Evolutionary conservation across 2,888 invertebrate species (phyloP).

Genomic region (Electrophaes corylata): DNA sequence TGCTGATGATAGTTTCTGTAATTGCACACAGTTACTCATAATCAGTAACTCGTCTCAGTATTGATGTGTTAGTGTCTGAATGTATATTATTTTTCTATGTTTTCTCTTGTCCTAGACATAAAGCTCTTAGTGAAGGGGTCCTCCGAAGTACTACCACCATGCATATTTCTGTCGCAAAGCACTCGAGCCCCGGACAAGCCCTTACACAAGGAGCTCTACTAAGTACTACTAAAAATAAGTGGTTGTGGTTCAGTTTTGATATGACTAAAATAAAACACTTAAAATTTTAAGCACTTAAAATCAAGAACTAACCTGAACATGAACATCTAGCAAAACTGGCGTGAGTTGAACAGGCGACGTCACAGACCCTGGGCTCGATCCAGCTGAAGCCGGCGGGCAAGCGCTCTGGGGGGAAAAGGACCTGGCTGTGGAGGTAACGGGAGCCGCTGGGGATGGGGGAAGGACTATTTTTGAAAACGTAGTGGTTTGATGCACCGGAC

Average conservation of each 20-base stretch:
- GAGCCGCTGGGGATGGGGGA: constrained; percentile 77
- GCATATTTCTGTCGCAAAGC: no score
- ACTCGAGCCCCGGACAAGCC: no score
- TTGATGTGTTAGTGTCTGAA: no score
- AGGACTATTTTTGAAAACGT: constrained; percentile 77
- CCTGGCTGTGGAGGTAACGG: constrained; percentile 69
- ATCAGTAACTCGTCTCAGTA: no score
- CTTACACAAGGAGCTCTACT: no score
- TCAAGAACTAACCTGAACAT: constrained; percentile 82
- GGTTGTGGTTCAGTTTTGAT: no score
- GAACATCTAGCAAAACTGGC: constrained; percentile 91
- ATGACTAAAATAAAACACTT: no score
- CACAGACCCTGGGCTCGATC: constrained; percentile 84
- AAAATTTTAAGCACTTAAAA: not conserved
- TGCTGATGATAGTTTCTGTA: constrained; percentile 89
- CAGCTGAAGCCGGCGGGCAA: constrained; percentile 79
- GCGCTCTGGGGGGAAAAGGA: constrained; percentile 77
- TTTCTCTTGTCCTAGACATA: no score
- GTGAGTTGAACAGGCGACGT: constrained; percentile 88
- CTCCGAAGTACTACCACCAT: no score
- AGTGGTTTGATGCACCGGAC: constrained; percentile 63
- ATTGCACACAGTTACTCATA: not conserved
- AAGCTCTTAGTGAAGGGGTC: no score
- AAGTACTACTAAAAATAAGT: no score
- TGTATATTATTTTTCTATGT: no score